These are phyloP conservation scores for Steinernema khuongi DNA, from an alignment of 1,140 invertebrate species.

Conservation along the genomic window DNA sequence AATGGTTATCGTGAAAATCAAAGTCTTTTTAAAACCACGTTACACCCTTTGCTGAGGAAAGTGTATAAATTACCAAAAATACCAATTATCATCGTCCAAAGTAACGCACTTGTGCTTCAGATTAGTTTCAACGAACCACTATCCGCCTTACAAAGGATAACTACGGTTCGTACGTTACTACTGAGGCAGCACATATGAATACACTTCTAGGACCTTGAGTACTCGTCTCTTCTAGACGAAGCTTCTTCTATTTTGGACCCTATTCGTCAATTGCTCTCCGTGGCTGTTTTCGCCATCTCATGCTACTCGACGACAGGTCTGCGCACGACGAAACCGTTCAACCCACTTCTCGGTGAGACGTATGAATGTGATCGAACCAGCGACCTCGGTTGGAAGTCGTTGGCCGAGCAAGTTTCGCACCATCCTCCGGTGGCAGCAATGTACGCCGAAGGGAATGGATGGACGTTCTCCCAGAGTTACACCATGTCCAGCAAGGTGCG, in stretches of 20 bases:
- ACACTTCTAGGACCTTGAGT: conserved; percentile 65
- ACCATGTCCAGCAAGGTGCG: conserved; percentile 96
- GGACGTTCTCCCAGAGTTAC: conserved; percentile 95
- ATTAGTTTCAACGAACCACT: conserved; percentile 98
- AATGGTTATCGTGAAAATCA: too few species aligned
- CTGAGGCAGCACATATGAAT: not conserved
- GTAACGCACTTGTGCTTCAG: too few species aligned
- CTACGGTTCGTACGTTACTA: conserved; percentile 73
- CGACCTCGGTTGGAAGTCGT: conserved; percentile 88
- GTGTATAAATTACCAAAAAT: too few species aligned
- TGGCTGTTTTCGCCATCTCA: conserved; percentile 67
- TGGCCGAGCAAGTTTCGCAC: conserved; percentile 91
- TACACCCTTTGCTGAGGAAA: too few species aligned
- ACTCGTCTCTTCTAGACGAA: conserved; percentile 82
- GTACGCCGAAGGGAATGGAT: conserved; percentile 76
- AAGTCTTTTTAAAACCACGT: too few species aligned
- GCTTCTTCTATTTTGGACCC: conserved; percentile 80
- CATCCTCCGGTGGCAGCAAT: conserved; percentile 94
- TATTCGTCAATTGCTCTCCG: conserved; percentile 69
- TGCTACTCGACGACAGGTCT: conserved; percentile 80
- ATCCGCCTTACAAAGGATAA: conserved; percentile 91
- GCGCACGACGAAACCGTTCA: conserved; percentile 64
- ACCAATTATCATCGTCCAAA: too few species aligned
- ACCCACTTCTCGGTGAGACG: conserved; percentile 77
- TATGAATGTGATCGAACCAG: conserved; percentile 91